Conservation (phyloP, 2,113 vertebrate species). For the Spea bombifrons region DNA sequence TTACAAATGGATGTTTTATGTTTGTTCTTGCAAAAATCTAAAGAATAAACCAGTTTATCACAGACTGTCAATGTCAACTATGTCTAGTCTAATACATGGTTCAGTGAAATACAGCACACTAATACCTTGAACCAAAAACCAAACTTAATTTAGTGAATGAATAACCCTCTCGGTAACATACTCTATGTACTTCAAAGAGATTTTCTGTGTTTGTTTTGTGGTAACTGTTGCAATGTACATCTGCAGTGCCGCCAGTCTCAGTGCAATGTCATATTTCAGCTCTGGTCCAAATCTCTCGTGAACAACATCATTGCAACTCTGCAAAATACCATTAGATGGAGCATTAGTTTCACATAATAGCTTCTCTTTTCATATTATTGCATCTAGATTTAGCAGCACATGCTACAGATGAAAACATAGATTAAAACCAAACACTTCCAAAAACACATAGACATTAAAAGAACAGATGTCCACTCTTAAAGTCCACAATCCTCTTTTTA, state of each 20-base stretch:
- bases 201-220: constrained; percentile 95
- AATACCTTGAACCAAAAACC: no score
- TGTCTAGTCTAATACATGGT: no score
- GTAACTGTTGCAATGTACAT: constrained; percentile 96
- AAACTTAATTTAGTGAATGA: no score
- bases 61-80: no score
- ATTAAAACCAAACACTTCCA: no score
- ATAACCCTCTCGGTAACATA: constrained; percentile 65
- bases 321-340: constrained; percentile 71
- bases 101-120: no score
- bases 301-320: constrained; percentile 97
- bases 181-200: constrained; percentile 97
- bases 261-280: constrained; percentile 92
- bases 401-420: not conserved
- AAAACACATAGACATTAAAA: no score
- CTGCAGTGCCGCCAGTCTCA: constrained; percentile 89
- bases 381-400: not conserved
- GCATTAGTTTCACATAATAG: constrained; percentile 51
- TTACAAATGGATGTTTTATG: no score
- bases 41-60: no score
- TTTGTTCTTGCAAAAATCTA: no score
- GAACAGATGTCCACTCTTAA: no score
- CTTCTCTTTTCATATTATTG: not conserved
- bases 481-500: no score
- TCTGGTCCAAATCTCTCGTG: constrained; percentile 94